Evolutionary conservation across 1,140 invertebrate genomes (phyloP).

Genomic region (Saccostrea echinata): DNA sequence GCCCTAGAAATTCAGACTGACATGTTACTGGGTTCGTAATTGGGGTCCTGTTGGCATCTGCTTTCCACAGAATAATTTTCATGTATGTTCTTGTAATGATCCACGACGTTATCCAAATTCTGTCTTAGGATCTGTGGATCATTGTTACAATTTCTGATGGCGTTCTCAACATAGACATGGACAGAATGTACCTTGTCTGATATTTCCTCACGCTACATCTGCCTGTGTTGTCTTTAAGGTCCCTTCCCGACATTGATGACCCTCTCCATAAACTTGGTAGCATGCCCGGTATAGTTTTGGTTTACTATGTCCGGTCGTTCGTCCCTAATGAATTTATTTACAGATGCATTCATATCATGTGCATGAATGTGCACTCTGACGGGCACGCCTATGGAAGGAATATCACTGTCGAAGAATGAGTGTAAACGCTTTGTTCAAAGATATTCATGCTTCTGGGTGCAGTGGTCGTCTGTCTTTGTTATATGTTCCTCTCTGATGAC

Average conservation of each 20-base stretch:
- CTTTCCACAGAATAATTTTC: not conserved
- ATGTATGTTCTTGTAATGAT: conserved; percentile 47
- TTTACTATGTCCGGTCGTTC: not conserved
- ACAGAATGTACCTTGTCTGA: not conserved
- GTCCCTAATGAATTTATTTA: too few species aligned
- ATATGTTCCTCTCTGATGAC: not conserved
- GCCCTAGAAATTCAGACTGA: not conserved
- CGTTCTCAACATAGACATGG: conserved; percentile 24
- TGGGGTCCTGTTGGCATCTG: not conserved
- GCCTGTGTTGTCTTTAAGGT: not conserved
- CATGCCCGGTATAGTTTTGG: not conserved
- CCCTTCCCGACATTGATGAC: not conserved
- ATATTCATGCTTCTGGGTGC: conserved; percentile 3
- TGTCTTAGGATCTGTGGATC: not conserved
- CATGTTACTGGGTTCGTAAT: conserved; percentile 4
- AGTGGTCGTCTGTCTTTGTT: not conserved
- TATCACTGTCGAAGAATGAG: too few species aligned
- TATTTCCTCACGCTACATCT: not conserved
- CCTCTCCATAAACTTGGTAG: not conserved
- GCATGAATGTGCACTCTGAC: conserved; percentile 20
- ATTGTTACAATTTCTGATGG: conserved; percentile 31
- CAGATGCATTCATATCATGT: too few species aligned
- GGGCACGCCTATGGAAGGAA: not conserved
- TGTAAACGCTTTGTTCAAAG: conserved; percentile 14
- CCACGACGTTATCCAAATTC: conserved; percentile 1